Percentiles rank a stretch among this genome's conserved stretches.
Evolutionary conservation across 2,888 invertebrate genomes (phyloP).

Genomic region (Labia minor): DNA sequence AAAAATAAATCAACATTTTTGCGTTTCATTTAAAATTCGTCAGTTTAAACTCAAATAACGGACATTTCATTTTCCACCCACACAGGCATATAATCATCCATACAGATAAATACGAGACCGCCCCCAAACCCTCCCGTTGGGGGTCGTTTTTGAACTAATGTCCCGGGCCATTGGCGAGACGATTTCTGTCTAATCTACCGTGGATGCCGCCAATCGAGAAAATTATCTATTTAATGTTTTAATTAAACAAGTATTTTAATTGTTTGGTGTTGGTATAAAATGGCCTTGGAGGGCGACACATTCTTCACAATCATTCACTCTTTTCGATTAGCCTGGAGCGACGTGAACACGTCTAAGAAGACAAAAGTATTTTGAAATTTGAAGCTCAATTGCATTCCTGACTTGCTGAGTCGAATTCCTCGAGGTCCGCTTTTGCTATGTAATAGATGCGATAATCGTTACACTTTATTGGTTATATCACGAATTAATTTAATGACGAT

Average conservation of each 20-base stretch:
- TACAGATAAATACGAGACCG: too few species aligned
- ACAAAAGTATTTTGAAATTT: conserved; percentile 4
- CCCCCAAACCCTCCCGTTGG: too few species aligned
- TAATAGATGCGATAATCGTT: conserved; percentile 13
- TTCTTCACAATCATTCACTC: conserved; percentile 13
- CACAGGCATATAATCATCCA: too few species aligned
- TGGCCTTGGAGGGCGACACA: conserved; percentile 7
- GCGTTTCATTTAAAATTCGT: not conserved
- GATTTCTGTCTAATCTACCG: conserved; percentile 13
- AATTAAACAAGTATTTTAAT: conserved; percentile 13
- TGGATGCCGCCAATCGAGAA: conserved; percentile 8
- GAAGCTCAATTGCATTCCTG: conserved; percentile 13
- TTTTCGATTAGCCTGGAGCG: conserved; percentile 13
- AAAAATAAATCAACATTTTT: conserved; percentile 13
- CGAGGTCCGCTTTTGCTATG: conserved; percentile 2
- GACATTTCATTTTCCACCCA: not conserved
- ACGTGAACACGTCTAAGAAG: conserved; percentile 1
- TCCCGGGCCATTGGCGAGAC: conserved; percentile 3
- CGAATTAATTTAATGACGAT: conserved; percentile 7
- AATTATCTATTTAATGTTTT: conserved; percentile 13
- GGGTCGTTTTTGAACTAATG: not conserved
- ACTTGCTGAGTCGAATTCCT: conserved; percentile 7
- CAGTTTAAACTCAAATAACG: not conserved
- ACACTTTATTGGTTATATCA: conserved; percentile 13
- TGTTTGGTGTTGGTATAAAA: not conserved